Conservation (phyloP, 2,113 vertebrate genomes). For the Salvelinus sp. region DNA sequence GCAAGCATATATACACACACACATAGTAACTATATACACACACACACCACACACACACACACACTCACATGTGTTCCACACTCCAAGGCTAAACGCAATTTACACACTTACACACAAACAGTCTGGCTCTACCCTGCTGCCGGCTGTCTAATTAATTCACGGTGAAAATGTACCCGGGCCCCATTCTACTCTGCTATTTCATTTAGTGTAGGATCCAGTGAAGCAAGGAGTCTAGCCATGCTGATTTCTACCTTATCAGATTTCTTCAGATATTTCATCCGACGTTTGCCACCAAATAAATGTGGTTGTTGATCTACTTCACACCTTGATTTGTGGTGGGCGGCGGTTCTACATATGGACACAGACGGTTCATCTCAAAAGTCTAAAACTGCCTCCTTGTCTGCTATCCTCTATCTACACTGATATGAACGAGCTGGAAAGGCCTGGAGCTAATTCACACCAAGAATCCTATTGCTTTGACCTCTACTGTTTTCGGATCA, state of each 20-base stretch:
- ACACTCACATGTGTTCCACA: not conserved
- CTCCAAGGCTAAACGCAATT: not conserved
- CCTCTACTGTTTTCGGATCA: not conserved
- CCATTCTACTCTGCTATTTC: slow-evolving; percentile 21
- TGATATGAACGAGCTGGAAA: not conserved
- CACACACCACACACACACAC: not conserved
- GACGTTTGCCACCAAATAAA: slow-evolving; percentile 13
- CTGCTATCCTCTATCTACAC: not conserved
- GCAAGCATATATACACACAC: not conserved
- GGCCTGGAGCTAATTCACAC: not conserved
- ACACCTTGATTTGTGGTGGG: too few species aligned
- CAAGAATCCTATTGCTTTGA: not conserved
- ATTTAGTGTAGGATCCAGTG: slow-evolving; percentile 35
- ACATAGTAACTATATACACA: not conserved
- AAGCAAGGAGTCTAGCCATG: slow-evolving; percentile 7
- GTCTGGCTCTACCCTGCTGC: slow-evolving; percentile 25
- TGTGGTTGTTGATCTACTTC: slow-evolving; percentile 11
- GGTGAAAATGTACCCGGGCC: slow-evolving; percentile 34
- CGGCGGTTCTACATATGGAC: too few species aligned
- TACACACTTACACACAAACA: slow-evolving; percentile 8
- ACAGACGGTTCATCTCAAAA: too few species aligned
- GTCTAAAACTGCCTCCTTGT: not conserved
- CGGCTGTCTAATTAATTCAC: slow-evolving; percentile 50
- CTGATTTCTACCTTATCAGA: slow-evolving; percentile 27
- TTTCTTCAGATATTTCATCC: slow-evolving; percentile 32